Percentiles rank a stretch among this genome's conserved stretches.
phyloP scores from a whole-genome alignment of 2,113 vertebrate genomes.

The Paramormyrops kingsleyae region DNA sequence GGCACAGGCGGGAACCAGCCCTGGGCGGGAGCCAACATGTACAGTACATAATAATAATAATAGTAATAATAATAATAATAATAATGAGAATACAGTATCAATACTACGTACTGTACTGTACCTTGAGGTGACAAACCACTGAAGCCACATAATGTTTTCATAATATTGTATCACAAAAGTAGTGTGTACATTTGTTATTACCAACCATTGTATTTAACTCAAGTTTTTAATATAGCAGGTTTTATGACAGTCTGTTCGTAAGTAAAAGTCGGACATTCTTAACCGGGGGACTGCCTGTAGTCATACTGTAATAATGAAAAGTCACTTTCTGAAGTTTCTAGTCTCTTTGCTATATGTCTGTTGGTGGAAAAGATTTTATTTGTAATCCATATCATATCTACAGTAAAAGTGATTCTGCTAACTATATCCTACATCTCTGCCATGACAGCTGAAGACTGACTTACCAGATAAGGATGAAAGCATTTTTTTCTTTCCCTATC shows the following conservation, averaged over 20 bases:
- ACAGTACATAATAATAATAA: not conserved
- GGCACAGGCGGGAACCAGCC: too few species aligned
- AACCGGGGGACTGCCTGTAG: conserved; percentile 41
- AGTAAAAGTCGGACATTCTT: not conserved
- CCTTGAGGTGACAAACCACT: not conserved
- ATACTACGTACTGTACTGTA: not conserved
- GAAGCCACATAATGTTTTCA: not conserved
- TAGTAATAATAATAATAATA: not conserved
- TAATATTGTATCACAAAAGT: not conserved
- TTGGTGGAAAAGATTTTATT: conserved; percentile 36
- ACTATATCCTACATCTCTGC: conserved; percentile 23
- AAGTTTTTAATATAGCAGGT: not conserved
- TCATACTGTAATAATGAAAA: conserved; percentile 25
- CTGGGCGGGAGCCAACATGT: too few species aligned
- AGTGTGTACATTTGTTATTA: not conserved
- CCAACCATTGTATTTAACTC: not conserved
- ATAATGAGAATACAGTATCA: not conserved
- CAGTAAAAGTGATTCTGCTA: conserved; percentile 23
- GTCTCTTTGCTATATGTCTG: not conserved
- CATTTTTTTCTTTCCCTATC: not conserved
- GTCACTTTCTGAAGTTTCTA: not conserved
- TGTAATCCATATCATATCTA: conserved; percentile 44
- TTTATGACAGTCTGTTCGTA: not conserved
- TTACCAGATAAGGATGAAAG: conserved; percentile 30
- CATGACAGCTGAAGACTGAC: conserved; percentile 24